phyloP scores from a whole-genome alignment of 2,113 vertebrate genomes.

The Glareola pratincola region DNA sequence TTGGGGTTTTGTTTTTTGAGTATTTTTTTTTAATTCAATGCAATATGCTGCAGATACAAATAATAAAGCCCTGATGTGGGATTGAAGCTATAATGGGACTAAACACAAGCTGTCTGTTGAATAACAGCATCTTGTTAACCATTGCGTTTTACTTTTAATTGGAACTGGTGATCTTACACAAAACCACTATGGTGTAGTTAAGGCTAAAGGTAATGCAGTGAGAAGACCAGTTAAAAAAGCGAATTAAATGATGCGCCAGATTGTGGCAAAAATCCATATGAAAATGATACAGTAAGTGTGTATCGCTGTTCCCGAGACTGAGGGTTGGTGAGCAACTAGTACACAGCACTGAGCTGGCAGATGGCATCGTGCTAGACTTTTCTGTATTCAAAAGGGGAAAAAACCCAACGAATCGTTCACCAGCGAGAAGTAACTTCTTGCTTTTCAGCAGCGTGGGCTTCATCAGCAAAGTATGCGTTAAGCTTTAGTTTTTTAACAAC shows the following conservation, averaged over 20 bases:
- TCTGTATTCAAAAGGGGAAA: neutral
- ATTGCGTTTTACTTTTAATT: neutral
- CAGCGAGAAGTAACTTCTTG: neutral
- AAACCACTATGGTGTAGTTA: neutral
- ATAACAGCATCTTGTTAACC: neutral
- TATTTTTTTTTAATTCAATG: neutral
- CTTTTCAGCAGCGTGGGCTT: neutral
- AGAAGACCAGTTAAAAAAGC: neutral
- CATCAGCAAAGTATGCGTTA: neutral
- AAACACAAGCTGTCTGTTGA: neutral
- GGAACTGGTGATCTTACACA: neutral
- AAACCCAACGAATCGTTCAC: fast-evolving
- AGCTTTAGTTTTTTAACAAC: neutral
- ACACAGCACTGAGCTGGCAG: neutral
- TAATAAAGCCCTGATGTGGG: neutral
- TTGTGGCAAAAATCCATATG: neutral
- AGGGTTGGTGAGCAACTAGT: neutral
- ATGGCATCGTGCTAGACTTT: neutral
- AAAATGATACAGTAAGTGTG: neutral
- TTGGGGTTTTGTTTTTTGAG: neutral
- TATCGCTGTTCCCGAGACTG: fast-evolving
- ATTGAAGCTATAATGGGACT: neutral
- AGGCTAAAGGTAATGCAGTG: neutral
- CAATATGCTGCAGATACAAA: neutral
- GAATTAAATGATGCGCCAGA: neutral